These are phyloP conservation scores for Orthonychiurus folsomi DNA, from an alignment of 2,888 invertebrate species.

Conservation along the genomic window DNA sequence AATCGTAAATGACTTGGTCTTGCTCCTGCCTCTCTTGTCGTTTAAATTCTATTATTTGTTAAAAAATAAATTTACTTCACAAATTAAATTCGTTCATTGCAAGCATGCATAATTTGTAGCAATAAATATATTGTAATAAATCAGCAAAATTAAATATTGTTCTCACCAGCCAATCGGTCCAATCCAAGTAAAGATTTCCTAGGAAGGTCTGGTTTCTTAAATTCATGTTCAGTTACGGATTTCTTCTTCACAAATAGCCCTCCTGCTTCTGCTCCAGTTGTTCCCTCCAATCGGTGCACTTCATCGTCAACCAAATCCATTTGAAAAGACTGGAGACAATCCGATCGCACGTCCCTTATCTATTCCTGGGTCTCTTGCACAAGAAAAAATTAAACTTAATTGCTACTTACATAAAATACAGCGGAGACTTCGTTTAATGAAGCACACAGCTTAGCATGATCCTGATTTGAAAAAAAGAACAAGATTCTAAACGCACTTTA, in stretches of 20 bases:
- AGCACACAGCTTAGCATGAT: no score
- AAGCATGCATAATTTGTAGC: slow-evolving; percentile 4
- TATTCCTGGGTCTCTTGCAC: not conserved
- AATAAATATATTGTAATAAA: not conserved
- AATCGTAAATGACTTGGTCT: slow-evolving; percentile 36
- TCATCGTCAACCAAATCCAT: slow-evolving; percentile 2
- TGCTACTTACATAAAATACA: no score
- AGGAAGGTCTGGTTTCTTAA: slow-evolving; percentile 61
- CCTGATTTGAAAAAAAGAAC: no score
- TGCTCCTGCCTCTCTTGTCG: slow-evolving; percentile 43
- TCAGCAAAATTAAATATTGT: not conserved
- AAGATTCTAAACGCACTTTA: no score
- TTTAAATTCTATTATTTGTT: slow-evolving; percentile 41
- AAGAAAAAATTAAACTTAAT: slow-evolving; percentile 1
- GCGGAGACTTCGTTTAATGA: no score
- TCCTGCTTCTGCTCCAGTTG: slow-evolving; percentile 52
- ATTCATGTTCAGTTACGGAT: slow-evolving; percentile 46
- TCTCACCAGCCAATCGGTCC: slow-evolving; percentile 66
- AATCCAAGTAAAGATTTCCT: slow-evolving; percentile 66
- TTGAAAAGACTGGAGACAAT: slow-evolving; percentile 47
- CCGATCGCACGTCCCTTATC: not conserved
- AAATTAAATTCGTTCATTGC: not conserved
- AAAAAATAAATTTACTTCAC: not conserved
- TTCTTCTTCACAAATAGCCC: slow-evolving; percentile 66
- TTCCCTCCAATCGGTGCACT: slow-evolving; percentile 65